These are phyloP conservation scores for Macrobrachium rosenbergii DNA, from an alignment of 1,140 invertebrate genomes.

Conservation along the genomic window DNA sequence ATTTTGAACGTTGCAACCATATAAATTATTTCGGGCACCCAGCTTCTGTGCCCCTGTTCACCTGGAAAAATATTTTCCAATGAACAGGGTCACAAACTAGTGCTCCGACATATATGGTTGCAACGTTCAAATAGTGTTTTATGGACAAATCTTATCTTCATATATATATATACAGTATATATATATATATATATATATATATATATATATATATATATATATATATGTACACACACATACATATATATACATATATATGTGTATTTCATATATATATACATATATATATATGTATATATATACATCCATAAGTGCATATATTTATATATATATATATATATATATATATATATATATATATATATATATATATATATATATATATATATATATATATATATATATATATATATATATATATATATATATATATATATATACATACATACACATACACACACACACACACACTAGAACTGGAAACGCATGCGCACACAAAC, in stretches of 20 bases:
- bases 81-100: too few species aligned
- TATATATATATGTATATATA: conserved; percentile 21
- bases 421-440: background rate
- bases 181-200: too few species aligned
- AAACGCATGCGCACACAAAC: too few species aligned
- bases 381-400: conserved; percentile 21
- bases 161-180: too few species aligned
- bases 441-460: background rate
- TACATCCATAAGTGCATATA: conserved; percentile 22
- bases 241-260: background rate
- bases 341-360: background rate
- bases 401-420: conserved; percentile 19
- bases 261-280: background rate
- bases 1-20: too few species aligned
- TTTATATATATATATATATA: conserved; percentile 5
- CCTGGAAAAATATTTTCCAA: too few species aligned
- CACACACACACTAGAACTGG: too few species aligned
- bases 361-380: conserved; percentile 10
- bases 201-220: background rate
- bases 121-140: too few species aligned
- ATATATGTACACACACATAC: background rate
- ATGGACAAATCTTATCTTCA: too few species aligned
- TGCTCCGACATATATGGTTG: too few species aligned
- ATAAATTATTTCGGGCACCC: too few species aligned
- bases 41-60: too few species aligned